Percentiles rank a stretch among this genome's conserved stretches.
These are phyloP conservation scores for Aptenodytes forsteri DNA, from an alignment of 2,113 vertebrate species.

Conservation along the genomic window DNA sequence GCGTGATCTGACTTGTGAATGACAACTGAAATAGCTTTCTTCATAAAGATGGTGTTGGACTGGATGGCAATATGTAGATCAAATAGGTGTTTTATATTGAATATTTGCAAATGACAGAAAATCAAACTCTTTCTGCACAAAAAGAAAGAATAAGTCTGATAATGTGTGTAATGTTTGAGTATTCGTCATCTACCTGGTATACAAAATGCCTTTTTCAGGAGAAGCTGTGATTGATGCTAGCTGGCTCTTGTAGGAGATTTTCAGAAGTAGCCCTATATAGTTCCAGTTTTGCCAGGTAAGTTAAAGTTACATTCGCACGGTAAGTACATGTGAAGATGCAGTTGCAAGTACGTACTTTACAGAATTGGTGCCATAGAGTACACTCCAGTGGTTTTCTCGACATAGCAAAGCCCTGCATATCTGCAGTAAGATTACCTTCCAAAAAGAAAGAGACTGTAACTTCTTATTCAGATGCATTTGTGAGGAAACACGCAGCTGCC, in stretches of 20 bases:
- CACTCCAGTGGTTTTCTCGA: neutral
- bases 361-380: rapidly evolving
- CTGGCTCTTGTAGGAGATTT: neutral
- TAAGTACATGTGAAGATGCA: rapidly evolving
- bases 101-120: neutral
- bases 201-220: neutral
- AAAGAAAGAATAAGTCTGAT: neutral
- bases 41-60: neutral
- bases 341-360: neutral
- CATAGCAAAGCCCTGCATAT: neutral
- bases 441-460: neutral
- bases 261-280: neutral
- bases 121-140: neutral
- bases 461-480: neutral
- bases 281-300: neutral
- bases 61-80: neutral
- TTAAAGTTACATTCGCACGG: rapidly evolving
- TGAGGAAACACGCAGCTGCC: neutral
- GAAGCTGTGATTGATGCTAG: neutral
- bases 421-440: neutral
- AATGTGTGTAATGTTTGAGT: neutral
- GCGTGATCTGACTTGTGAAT: neutral
- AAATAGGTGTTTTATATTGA: neutral
- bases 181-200: rapidly evolving
- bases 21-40: neutral